These are phyloP conservation scores for Drosophila ustulata DNA, from an alignment of 2,888 invertebrate genomes.

Conservation along the genomic window DNA sequence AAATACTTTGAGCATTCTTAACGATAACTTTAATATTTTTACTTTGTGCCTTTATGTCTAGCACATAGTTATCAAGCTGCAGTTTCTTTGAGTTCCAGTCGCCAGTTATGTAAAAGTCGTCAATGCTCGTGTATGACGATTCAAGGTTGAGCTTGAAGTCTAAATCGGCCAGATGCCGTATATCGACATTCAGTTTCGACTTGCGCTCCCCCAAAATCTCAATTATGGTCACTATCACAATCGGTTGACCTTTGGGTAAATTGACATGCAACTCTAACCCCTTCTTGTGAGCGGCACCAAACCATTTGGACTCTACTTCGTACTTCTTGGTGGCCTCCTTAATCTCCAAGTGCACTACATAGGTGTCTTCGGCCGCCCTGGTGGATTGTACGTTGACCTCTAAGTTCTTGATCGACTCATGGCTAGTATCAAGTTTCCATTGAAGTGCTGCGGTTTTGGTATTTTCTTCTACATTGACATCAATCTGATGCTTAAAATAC, in stretches of 20 bases:
- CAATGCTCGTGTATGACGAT: conserved; percentile 87
- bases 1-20: conserved; percentile 87
- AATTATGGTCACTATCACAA: conserved; percentile 78
- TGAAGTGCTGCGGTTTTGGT: conserved; percentile 85
- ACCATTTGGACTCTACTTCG: conserved; percentile 86
- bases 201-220: conserved; percentile 86
- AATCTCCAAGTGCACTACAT: conserved; percentile 84
- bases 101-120: conserved; percentile 88
- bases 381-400: conserved; percentile 85
- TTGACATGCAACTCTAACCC: conserved; percentile 87
- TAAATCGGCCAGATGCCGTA: conserved; percentile 86
- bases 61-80: conserved; percentile 88
- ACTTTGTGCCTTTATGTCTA: conserved; percentile 88
- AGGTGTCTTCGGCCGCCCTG: conserved; percentile 82
- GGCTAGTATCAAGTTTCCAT: conserved; percentile 85
- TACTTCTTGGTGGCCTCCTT: conserved; percentile 88
- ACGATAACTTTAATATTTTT: conserved; percentile 88
- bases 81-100: conserved; percentile 88
- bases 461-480: conserved; percentile 74
- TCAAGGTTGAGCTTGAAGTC: conserved; percentile 86
- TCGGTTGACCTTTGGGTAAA: conserved; percentile 85
- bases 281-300: conserved; percentile 86
- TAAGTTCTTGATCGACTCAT: conserved; percentile 86
- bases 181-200: conserved; percentile 86
- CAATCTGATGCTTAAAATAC: conserved; percentile 83